A percentile compares a stretch with the other conserved stretches of the same genome.
These are phyloP conservation scores for Apomyelois bistriatella DNA, from an alignment of 2,888 invertebrate species.

Conservation along the genomic window DNA sequence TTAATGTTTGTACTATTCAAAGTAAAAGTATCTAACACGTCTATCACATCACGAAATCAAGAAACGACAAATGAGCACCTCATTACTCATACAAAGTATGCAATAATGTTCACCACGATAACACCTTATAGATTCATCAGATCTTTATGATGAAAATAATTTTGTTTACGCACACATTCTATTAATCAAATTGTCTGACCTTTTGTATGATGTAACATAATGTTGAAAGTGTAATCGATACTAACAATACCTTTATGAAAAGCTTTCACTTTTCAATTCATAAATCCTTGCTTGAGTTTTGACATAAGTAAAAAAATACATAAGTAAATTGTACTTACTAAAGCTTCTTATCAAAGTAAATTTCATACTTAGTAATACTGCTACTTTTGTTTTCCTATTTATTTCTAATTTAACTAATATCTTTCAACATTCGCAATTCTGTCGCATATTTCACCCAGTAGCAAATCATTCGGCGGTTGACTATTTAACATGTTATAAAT, in stretches of 20 bases:
- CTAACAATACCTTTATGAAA: conserved; percentile 13
- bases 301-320: neutral
- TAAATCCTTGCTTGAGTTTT: neutral
- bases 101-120: neutral
- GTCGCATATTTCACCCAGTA: neutral
- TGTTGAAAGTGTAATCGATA: conserved; percentile 17
- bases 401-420: neutral
- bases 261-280: conserved; percentile 19
- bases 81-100: neutral
- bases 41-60: neutral
- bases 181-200: conserved; percentile 34
- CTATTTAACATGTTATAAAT: neutral
- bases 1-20: neutral
- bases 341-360: too few species aligned
- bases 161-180: conserved; percentile 21
- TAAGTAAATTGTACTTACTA: too few species aligned
- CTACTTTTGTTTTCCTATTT: neutral
- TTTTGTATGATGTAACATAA: conserved; percentile 25
- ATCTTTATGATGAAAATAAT: conserved; percentile 22
- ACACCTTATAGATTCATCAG: conserved; percentile 16
- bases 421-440: neutral
- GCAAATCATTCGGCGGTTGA: neutral
- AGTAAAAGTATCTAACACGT: neutral
- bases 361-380: neutral
- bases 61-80: neutral